phyloP scores from a whole-genome alignment of 2,113 vertebrate genomes.

The Peromyscus maniculatus region DNA sequence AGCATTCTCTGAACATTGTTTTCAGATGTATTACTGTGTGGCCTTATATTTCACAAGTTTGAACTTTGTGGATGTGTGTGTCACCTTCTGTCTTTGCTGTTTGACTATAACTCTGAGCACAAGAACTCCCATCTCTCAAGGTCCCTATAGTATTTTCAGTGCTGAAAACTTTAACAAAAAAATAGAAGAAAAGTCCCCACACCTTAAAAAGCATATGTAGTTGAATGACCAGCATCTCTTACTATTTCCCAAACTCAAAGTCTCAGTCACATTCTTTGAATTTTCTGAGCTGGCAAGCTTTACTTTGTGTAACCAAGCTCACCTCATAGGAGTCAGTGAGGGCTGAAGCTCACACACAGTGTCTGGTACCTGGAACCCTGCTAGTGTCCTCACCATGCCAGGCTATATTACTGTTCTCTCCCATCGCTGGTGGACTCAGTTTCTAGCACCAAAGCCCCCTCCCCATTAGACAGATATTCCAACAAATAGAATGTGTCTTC shows the following conservation, averaged over 20 bases:
- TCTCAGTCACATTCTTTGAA: not conserved
- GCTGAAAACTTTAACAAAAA: not conserved
- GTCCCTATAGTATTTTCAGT: not conserved
- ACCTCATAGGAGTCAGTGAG: fast-evolving
- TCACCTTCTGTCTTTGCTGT: not conserved
- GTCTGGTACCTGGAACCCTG: not conserved
- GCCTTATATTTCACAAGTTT: not conserved
- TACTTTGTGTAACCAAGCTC: not conserved
- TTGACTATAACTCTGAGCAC: conserved; percentile 15
- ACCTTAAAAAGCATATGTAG: not conserved
- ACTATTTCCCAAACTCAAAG: conserved; percentile 3
- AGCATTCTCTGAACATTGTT: not conserved
- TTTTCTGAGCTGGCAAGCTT: not conserved
- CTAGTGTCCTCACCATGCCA: not conserved
- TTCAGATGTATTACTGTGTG: not conserved
- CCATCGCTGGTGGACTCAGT: not conserved
- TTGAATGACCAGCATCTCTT: not conserved
- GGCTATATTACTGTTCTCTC: not conserved
- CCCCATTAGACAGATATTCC: not conserved
- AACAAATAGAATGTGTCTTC: not conserved
- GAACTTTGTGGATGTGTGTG: not conserved
- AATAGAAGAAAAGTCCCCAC: too few relatives aligned
- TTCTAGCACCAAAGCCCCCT: not conserved
- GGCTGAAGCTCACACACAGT: not conserved
- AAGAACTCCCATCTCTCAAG: not conserved